phyloP scores from a whole-genome alignment of 2,888 invertebrate genomes.

The Parascotia fuliginaria region DNA sequence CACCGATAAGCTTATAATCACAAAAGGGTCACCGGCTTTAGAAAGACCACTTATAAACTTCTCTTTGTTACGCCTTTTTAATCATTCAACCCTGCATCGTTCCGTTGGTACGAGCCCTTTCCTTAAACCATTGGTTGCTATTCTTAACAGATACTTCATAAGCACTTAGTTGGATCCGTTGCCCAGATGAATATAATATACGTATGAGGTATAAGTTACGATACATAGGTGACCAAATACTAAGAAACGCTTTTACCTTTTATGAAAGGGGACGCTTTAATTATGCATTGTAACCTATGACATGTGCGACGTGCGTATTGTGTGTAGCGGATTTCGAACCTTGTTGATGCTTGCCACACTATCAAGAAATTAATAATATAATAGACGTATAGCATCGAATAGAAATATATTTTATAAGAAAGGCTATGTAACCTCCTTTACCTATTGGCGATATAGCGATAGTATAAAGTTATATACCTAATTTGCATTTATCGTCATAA shows the following conservation, averaged over 20 bases:
- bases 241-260: constrained; percentile 20
- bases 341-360: too few relatives aligned
- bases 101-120: constrained; percentile 30
- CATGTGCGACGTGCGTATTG: too few relatives aligned
- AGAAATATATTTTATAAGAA: too few relatives aligned
- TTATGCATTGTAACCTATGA: constrained; percentile 25
- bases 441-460: too few relatives aligned
- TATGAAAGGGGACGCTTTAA: constrained; percentile 16
- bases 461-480: too few relatives aligned
- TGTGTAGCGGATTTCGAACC: too few relatives aligned
- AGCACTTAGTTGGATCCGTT: constrained; percentile 24
- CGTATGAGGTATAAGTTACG: too few relatives aligned
- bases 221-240: constrained; percentile 1
- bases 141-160: constrained; percentile 42
- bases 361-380: too few relatives aligned
- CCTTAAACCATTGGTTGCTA: constrained; percentile 37
- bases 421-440: too few relatives aligned
- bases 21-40: constrained; percentile 48
- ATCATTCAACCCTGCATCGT: constrained; percentile 46
- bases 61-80: constrained; percentile 50
- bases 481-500: too few relatives aligned
- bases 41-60: constrained; percentile 52
- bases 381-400: too few relatives aligned
- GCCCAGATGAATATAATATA: constrained; percentile 3
- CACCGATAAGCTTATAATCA: constrained; percentile 50